These are phyloP conservation scores for Eupithecia subfuscata DNA, from an alignment of 2,888 invertebrate genomes.

Conservation along the genomic window DNA sequence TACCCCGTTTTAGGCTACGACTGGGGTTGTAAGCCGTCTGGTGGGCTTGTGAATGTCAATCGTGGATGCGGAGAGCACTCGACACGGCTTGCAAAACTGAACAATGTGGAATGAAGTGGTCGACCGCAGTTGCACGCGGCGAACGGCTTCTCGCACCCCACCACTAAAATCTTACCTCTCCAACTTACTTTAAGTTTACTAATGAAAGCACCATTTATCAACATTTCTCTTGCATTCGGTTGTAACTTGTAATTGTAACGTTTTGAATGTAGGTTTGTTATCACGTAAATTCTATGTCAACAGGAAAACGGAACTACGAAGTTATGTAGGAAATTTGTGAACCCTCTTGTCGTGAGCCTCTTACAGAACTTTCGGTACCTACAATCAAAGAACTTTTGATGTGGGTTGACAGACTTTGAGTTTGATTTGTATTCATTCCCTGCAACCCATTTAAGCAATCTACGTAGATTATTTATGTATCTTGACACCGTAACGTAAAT, in stretches of 20 bases:
- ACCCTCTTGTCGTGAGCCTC: constrained; percentile 8
- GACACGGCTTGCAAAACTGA: constrained; percentile 65
- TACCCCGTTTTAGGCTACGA: constrained; percentile 47
- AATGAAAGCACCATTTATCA: not conserved
- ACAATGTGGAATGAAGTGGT: constrained; percentile 75
- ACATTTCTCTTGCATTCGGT: not conserved
- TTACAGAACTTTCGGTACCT: constrained; percentile 8
- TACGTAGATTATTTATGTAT: constrained; percentile 11
- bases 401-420: constrained; percentile 17
- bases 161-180: constrained; percentile 12
- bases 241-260: constrained; percentile 7
- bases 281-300: constrained; percentile 1
- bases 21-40: constrained; percentile 62
- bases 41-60: constrained; percentile 70
- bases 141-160: constrained; percentile 40
- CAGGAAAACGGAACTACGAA: constrained; percentile 6
- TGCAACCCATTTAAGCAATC: constrained; percentile 12
- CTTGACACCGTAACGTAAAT: constrained; percentile 26
- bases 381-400: constrained; percentile 13
- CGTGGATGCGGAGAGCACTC: constrained; percentile 68
- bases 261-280: constrained; percentile 2
- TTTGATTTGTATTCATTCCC: constrained; percentile 12
- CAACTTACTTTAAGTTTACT: not conserved
- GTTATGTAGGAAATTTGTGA: constrained; percentile 7
- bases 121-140: constrained; percentile 52